Percentiles rank a stretch among this genome's conserved stretches.
phyloP scores from a whole-genome alignment of 2,113 vertebrate genomes.

The Plotosus lineatus region DNA sequence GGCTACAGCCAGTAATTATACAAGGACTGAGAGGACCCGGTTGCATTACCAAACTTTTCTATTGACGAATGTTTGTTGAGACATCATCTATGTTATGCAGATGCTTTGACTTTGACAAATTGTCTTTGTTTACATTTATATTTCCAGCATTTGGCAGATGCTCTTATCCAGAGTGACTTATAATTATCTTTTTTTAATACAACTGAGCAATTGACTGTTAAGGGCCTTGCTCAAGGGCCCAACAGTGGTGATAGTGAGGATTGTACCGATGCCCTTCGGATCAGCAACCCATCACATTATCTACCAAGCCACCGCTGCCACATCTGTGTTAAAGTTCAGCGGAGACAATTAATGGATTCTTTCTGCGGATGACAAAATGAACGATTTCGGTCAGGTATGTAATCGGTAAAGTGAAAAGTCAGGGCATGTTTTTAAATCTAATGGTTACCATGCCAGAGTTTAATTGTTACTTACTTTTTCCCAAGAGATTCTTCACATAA shows the following conservation, averaged over 20 bases:
- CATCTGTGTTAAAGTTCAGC: constrained; percentile 55
- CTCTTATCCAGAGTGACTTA: too few relatives aligned
- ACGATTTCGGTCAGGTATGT: constrained; percentile 29
- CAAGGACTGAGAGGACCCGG: constrained; percentile 34
- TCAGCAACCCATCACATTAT: too few relatives aligned
- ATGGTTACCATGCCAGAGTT: constrained; percentile 64
- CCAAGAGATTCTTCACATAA: constrained; percentile 30
- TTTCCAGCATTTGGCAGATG: too few relatives aligned
- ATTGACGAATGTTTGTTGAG: constrained; percentile 64
- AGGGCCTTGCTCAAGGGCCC: too few relatives aligned
- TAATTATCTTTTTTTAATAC: too few relatives aligned
- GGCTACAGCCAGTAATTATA: constrained; percentile 67
- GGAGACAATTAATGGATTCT: constrained; percentile 33
- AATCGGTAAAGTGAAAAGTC: constrained; percentile 21
- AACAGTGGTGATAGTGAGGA: too few relatives aligned
- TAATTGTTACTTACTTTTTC: constrained; percentile 43
- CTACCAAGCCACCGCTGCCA: too few relatives aligned
- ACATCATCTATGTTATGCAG: constrained; percentile 49
- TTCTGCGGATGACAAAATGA: constrained; percentile 27
- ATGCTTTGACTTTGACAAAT: constrained; percentile 41
- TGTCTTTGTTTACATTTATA: too few relatives aligned
- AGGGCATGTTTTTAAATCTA: constrained; percentile 59
- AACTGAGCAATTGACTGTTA: too few relatives aligned
- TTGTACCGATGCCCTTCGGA: too few relatives aligned
- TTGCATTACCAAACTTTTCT: constrained; percentile 50